Evolutionary conservation across 2,888 invertebrate species (phyloP).

Genomic region (Eledona agricola): DNA sequence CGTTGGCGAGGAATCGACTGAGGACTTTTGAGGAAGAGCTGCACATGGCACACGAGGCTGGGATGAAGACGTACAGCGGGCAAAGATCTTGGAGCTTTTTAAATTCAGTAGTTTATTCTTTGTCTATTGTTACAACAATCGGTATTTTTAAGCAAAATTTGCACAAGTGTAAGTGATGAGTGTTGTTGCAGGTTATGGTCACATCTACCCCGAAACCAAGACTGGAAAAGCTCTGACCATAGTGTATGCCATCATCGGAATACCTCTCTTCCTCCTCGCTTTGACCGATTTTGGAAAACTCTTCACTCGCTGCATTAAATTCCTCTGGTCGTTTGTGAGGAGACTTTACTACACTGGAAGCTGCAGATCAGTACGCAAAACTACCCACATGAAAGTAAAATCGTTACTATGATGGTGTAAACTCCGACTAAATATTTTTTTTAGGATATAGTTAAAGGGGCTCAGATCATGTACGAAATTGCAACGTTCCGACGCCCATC

Average conservation of each 20-base stretch:
- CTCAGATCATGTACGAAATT: slow-evolving; percentile 82
- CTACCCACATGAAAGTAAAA: slow-evolving; percentile 75
- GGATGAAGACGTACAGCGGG: slow-evolving; percentile 84
- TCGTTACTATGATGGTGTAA: no score
- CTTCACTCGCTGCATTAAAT: slow-evolving; percentile 90
- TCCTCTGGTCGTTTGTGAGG: slow-evolving; percentile 86
- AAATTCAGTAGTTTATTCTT: slow-evolving; percentile 85
- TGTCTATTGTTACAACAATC: slow-evolving; percentile 88
- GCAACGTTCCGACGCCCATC: slow-evolving; percentile 80
- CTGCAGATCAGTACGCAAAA: slow-evolving; percentile 79
- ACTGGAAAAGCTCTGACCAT: slow-evolving; percentile 89
- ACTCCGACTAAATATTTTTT: slow-evolving; percentile 44
- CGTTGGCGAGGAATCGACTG: slow-evolving; percentile 80
- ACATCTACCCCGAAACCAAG: slow-evolving; percentile 90
- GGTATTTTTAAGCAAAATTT: slow-evolving; percentile 75
- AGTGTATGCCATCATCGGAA: slow-evolving; percentile 92
- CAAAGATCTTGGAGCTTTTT: slow-evolving; percentile 88
- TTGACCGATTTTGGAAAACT: slow-evolving; percentile 95
- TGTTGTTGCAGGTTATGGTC: slow-evolving; percentile 86
- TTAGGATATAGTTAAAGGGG: slow-evolving; percentile 84
- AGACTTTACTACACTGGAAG: slow-evolving; percentile 87
- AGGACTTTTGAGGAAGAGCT: slow-evolving; percentile 88
- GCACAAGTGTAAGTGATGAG: no score
- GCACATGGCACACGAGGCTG: slow-evolving; percentile 83
- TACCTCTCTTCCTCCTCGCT: slow-evolving; percentile 93